Evolutionary conservation across 53 echinoderm and acorn worm species (phyloP), one percentile per base, ranked within the genome.

Genomic region (Crossaster papposus): DNA sequence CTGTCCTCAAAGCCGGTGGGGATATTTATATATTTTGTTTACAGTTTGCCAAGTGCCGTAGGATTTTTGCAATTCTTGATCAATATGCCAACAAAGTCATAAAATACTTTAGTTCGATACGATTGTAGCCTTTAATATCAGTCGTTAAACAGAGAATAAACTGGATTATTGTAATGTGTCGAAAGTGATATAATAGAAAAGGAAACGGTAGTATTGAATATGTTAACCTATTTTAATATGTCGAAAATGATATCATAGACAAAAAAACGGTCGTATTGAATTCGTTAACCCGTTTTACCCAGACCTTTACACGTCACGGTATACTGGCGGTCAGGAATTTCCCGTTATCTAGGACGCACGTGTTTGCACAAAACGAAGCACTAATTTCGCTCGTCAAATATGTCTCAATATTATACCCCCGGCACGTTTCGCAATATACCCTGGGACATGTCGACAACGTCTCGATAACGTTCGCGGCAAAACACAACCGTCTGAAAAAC

Each of bases 321-420:
- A 22, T 64, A n/a, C 28, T 24, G 58, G 12, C 58, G 12, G 68
- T 68, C 20, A 10, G 2, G 22, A 28, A 18, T 4, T 24, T 68
- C 30, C 2, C 28, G 11, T 62, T 68, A 26, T 68, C 68, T 68
- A 23, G 75, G 75, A 36, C 75, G 6, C 18, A 35, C 75, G 36
- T 74, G 75, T 74, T 74, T 74, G 75, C 35, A 35, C 13, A 36
- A 34, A 35, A 74, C 75, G 30, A 36, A 24, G 31, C 75, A 74
- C 75, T 22, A 74, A 74, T 74, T 71, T 36, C 23, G 75, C 31
- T 33, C 11, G 75, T 29, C 75, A 74, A 74, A 74, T 29, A 74
- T 14, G 36, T n/a, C 75, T 74, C 75, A 32, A 74, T 74, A n/a
- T n/a, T n/a, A n/a, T 74, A 24, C 75, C 75, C 15, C 36, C 9